Evolutionary conservation across 2,113 vertebrate species (phyloP).

Genomic region (Camelus dromedarius): DNA sequence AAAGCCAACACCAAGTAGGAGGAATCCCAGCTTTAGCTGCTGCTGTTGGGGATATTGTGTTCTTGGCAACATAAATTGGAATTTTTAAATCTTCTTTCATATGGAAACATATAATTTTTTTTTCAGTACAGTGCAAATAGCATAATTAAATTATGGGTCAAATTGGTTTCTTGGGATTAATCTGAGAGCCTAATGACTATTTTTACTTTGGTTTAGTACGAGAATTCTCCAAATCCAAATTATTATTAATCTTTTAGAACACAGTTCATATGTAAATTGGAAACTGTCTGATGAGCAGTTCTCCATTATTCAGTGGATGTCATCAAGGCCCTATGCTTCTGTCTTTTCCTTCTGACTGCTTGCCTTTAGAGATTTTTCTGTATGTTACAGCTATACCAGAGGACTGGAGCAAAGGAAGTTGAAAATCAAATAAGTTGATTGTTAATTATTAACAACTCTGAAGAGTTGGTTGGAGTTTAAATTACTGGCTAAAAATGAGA

Average conservation of each 20-base stretch:
- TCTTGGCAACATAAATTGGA: slow-evolving; percentile 8
- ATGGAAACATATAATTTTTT: neutral
- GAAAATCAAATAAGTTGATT: slow-evolving; percentile 75
- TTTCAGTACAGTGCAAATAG: neutral
- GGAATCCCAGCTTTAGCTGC: neutral
- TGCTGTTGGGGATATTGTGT: neutral
- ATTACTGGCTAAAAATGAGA: slow-evolving; percentile 77
- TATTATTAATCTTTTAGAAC: neutral
- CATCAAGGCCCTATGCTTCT: slow-evolving; percentile 50
- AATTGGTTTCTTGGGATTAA: slow-evolving; percentile 22
- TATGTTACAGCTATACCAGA: slow-evolving; percentile 79
- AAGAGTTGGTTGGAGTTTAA: slow-evolving; percentile 71
- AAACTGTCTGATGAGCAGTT: neutral
- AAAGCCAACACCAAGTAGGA: neutral
- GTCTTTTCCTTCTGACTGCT: slow-evolving; percentile 78
- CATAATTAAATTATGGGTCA: neutral
- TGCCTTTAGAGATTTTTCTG: slow-evolving; percentile 72
- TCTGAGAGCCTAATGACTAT: neutral
- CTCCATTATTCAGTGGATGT: neutral
- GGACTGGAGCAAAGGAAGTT: slow-evolving; percentile 82
- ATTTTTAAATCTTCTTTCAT: neutral
- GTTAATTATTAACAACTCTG: slow-evolving; percentile 70
- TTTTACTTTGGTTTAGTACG: slow-evolving; percentile 10
- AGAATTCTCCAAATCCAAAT: slow-evolving; percentile 43
- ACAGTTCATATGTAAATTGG: neutral